phyloP scores from a whole-genome alignment of 1,140 invertebrate species.

The Aethina tumida region DNA sequence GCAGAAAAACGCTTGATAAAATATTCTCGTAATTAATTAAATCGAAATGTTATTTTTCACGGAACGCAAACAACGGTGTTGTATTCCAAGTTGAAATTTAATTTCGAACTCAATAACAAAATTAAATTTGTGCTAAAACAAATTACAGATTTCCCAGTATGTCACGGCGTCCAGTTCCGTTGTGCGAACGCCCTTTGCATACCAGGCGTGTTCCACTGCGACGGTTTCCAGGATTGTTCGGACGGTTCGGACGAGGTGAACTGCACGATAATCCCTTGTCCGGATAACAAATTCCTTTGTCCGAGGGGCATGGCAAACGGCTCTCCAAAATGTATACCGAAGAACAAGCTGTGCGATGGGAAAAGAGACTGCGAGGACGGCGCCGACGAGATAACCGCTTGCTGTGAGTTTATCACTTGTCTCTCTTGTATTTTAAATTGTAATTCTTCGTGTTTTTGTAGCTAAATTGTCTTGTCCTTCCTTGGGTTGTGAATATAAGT shows the following conservation, averaged over 20 bases:
- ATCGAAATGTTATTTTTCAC: no score
- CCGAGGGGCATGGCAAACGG: slow-evolving; percentile 60
- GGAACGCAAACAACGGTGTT: no score
- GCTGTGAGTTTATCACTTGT: slow-evolving; percentile 59
- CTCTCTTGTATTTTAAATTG: neutral
- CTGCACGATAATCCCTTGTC: slow-evolving; percentile 81
- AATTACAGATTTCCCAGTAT: slow-evolving; percentile 72
- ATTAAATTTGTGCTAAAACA: neutral
- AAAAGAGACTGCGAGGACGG: slow-evolving; percentile 82
- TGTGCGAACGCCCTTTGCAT: slow-evolving; percentile 92
- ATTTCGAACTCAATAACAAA: no score
- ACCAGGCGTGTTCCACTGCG: slow-evolving; percentile 70
- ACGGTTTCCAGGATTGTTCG: slow-evolving; percentile 72
- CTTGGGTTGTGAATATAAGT: slow-evolving; percentile 81
- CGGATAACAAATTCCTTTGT: slow-evolving; percentile 86
- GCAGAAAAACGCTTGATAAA: no score
- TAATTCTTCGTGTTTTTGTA: slow-evolving; percentile 12
- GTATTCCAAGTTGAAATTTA: no score
- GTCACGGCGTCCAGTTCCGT: slow-evolving; percentile 82
- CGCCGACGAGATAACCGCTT: slow-evolving; percentile 79
- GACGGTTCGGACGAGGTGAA: slow-evolving; percentile 85
- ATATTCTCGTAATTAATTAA: no score
- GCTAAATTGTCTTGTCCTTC: slow-evolving; percentile 40
- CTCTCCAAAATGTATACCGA: slow-evolving; percentile 76
- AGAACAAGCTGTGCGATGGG: slow-evolving; percentile 80